Evolutionary conservation across 2,797 vertebrate species (phyloP).

Genomic region (Gadopsis marmoratus): DNA sequence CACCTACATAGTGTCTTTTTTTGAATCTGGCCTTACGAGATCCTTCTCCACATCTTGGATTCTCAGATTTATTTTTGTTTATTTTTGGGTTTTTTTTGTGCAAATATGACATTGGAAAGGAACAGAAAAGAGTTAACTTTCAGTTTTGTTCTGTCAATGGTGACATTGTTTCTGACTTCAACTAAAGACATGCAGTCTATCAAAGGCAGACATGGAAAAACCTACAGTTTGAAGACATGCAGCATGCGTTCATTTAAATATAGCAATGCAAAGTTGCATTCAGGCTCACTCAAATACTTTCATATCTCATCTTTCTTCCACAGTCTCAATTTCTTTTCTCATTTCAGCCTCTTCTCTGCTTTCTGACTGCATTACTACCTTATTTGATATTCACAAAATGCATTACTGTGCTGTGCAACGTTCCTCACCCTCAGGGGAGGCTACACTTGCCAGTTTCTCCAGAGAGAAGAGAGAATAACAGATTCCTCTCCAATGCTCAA

Average conservation of each 20-base stretch:
- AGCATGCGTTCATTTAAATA: slow-evolving; percentile 18
- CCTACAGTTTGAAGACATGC: background rate
- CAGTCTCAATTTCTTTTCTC: background rate
- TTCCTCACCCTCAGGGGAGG: slow-evolving; percentile 48
- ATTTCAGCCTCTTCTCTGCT: slow-evolving; percentile 31
- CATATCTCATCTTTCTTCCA: slow-evolving; percentile 3
- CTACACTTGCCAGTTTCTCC: slow-evolving; percentile 55
- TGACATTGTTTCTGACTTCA: slow-evolving; percentile 6
- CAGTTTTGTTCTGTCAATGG: background rate
- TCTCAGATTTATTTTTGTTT: background rate
- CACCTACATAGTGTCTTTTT: slow-evolving; percentile 35
- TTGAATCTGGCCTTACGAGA: background rate
- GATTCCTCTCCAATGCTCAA: slow-evolving; percentile 66
- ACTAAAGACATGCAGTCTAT: background rate
- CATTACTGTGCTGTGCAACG: slow-evolving; percentile 47
- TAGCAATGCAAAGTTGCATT: slow-evolving; percentile 8
- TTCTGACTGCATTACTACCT: slow-evolving; percentile 55
- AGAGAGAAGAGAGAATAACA: slow-evolving; percentile 57
- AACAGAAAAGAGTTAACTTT: background rate
- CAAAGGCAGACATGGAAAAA: background rate
- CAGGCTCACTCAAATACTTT: background rate
- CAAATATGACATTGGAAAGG: background rate
- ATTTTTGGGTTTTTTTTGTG: background rate
- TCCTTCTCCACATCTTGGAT: background rate
- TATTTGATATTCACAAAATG: slow-evolving; percentile 71